A percentile compares a stretch with the other conserved stretches of the same genome.
Evolutionary conservation across 2,888 invertebrate species (phyloP).

Genomic region (Tenthredo amoena): DNA sequence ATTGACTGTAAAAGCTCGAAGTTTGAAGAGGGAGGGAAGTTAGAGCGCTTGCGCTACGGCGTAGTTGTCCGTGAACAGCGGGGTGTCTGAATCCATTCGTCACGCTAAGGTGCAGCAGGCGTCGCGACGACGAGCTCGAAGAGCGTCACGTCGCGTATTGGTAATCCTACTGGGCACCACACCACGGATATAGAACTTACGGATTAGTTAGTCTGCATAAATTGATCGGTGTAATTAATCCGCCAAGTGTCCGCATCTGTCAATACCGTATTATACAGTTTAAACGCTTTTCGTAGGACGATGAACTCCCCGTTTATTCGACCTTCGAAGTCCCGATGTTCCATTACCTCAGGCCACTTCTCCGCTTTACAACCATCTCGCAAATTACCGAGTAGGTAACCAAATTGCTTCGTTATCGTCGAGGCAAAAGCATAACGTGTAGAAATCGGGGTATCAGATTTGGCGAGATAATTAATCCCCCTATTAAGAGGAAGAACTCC

Average conservation of each 20-base stretch:
- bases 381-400: neutral
- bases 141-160: slow-evolving; percentile 18
- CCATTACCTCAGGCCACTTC: neutral
- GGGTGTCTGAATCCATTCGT: slow-evolving; percentile 35
- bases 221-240: neutral
- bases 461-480: neutral
- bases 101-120: slow-evolving; percentile 38
- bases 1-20: neutral
- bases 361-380: neutral
- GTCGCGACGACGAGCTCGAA: slow-evolving; percentile 4
- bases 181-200: neutral
- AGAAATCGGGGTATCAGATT: neutral
- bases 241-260: slow-evolving; percentile 1
- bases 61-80: slow-evolving; percentile 34
- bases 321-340: neutral
- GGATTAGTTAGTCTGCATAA: neutral
- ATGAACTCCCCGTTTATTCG: neutral
- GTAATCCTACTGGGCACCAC: neutral
- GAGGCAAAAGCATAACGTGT: neutral
- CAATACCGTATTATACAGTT: neutral
- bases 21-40: neutral
- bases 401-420: slow-evolving; percentile 28
- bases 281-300: neutral
- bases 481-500: neutral
- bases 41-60: slow-evolving; percentile 23